These are phyloP conservation scores for Patella caerulea DNA, from an alignment of 2,888 invertebrate species.

Conservation along the genomic window DNA sequence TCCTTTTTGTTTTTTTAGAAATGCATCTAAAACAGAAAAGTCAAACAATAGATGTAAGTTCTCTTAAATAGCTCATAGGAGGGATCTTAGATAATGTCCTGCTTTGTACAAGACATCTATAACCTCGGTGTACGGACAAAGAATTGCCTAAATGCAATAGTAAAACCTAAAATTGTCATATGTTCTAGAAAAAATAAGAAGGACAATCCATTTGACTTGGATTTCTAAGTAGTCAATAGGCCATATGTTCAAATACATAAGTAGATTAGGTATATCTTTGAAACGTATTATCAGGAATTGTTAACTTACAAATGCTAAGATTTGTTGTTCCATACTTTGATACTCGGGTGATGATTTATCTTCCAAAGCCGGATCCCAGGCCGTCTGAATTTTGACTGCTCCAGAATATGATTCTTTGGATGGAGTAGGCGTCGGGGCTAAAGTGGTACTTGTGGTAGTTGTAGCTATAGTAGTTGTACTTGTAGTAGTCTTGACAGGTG, in stretches of 20 bases:
- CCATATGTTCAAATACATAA: background rate
- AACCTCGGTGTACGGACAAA: too few species aligned
- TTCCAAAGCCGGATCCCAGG: constrained; percentile 13
- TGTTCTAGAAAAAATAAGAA: constrained; percentile 14
- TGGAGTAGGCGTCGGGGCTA: background rate
- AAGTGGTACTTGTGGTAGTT: background rate
- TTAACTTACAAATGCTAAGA: background rate
- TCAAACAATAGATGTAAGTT: too few species aligned
- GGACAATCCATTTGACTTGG: background rate
- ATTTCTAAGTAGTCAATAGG: background rate
- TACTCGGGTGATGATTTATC: background rate
- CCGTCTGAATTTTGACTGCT: constrained; percentile 18
- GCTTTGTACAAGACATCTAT: too few species aligned
- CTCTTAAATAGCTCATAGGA: too few species aligned
- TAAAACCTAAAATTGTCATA: background rate
- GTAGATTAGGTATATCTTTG: too few species aligned
- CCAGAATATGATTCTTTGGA: background rate
- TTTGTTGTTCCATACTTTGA: background rate
- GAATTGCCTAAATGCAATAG: too few species aligned
- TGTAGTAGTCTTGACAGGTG: constrained; percentile 9
- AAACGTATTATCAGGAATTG: too few species aligned
- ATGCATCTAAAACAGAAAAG: too few species aligned
- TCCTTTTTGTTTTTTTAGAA: too few species aligned
- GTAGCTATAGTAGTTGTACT: constrained; percentile 11
- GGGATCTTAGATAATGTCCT: too few species aligned